Evolutionary conservation across 1,140 invertebrate species (phyloP), one percentile per base, ranked within the genome.

Genomic region (Leguminivora glycinivorella): DNA sequence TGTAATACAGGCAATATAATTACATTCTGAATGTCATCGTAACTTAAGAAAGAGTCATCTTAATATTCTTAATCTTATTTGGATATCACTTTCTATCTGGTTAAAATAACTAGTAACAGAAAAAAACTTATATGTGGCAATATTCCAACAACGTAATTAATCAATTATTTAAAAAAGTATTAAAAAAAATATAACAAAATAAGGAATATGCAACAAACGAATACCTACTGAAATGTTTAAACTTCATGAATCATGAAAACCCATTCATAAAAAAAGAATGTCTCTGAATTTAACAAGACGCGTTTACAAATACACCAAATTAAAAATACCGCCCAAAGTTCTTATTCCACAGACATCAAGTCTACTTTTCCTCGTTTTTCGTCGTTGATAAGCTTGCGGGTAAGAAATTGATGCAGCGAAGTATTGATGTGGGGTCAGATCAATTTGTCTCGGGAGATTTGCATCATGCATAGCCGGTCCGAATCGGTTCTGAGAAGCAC

Each of bases 371-470:
- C 47, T 22, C 22, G 19, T 52, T 9, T 22, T 22, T 10, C 19
- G 10, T 19, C 19, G 47, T 9, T 22, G 47, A 52, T 22, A 52
- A 22, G 47, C 22, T 52, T 19, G 47, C 19, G 47, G 47, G 47
- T 19, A 52, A 72, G 70, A 81, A 83, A 84, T 84, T 81, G 80
- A 81, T 82, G 83, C 80, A 85, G 77, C 74, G 68, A 73, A 81
- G 76, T 82, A 84, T 84, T 78, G 75, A 63, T 29, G 72, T 74
- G 78, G 75, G 77, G 70, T 70, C 69, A 73, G 71, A 85, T 83
- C 85, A 90, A 90, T 90, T 90, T 90, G 87, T 88, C 81, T 81
- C 75, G 81, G 77, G 72, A 84, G 82, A 90, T 89, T 90, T 86
- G 78, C 83, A 86, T 88, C 83, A 86, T 88, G 83, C 58, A 22